Conservation (phyloP, 2,888 invertebrate species). For the Drosophila kuntzei region DNA sequence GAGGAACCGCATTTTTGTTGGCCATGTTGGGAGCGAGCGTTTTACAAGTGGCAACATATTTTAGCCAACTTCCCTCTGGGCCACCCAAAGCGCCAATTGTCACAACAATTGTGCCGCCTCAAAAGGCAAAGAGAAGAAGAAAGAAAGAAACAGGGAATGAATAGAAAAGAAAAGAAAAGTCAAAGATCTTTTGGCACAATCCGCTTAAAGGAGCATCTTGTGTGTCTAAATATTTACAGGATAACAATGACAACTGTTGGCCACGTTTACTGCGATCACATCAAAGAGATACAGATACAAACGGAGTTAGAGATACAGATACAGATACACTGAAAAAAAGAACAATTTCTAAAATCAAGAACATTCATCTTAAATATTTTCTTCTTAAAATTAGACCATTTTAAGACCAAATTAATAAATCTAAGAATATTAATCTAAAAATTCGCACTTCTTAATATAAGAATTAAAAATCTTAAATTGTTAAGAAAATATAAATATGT, state of each 20-base stretch:
- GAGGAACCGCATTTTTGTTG: constrained; percentile 45
- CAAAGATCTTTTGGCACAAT: constrained; percentile 58
- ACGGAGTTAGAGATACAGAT: constrained; percentile 20
- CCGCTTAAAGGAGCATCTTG: constrained; percentile 47
- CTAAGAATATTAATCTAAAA: too few relatives aligned
- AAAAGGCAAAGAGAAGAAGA: constrained; percentile 22
- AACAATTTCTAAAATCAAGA: too few relatives aligned
- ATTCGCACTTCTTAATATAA: too few relatives aligned
- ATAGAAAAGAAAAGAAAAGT: constrained; percentile 33
- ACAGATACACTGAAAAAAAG: too few relatives aligned
- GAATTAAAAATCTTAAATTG: too few relatives aligned
- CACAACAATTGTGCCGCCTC: constrained; percentile 48
- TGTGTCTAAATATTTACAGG: constrained; percentile 70
- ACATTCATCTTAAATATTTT: too few relatives aligned
- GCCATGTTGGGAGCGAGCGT: constrained; percentile 72
- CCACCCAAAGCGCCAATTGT: constrained; percentile 78
- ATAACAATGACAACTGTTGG: constrained; percentile 41
- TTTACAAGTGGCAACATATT: constrained; percentile 77
- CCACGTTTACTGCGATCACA: constrained; percentile 39
- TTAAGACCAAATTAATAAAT: too few relatives aligned
- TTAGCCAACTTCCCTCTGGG: constrained; percentile 34
- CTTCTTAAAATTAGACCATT: too few relatives aligned
- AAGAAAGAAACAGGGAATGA: background rate
- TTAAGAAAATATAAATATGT: too few relatives aligned
- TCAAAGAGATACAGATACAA: constrained; percentile 39